phyloP scores from a whole-genome alignment of 2,888 invertebrate genomes.

The Smittia aterrima region DNA sequence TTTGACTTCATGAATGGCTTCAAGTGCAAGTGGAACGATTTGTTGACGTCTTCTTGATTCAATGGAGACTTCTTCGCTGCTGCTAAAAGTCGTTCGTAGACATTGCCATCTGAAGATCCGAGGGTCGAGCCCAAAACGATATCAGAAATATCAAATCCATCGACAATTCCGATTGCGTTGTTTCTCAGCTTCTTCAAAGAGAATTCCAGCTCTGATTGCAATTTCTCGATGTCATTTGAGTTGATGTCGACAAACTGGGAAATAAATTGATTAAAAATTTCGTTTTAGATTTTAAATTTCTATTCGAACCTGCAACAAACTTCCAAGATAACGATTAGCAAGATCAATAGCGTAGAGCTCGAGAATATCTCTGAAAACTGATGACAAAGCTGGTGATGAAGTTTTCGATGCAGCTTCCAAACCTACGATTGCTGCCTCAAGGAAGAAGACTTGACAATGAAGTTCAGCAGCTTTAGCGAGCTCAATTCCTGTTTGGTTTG shows the following conservation, averaged over 20 bases:
- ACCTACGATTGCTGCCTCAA: slow-evolving; percentile 66
- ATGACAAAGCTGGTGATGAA: slow-evolving; percentile 61
- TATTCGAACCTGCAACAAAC: slow-evolving; percentile 70
- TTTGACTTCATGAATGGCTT: slow-evolving; percentile 67
- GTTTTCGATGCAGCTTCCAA: slow-evolving; percentile 55
- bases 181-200: slow-evolving; percentile 56
- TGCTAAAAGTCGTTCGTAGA: slow-evolving; percentile 51
- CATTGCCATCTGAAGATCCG: slow-evolving; percentile 54
- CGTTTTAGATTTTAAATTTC: background rate
- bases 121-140: slow-evolving; percentile 51
- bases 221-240: slow-evolving; percentile 55
- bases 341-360: slow-evolving; percentile 77
- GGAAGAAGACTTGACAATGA: slow-evolving; percentile 79
- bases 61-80: slow-evolving; percentile 52
- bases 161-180: slow-evolving; percentile 60
- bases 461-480: slow-evolving; percentile 81
- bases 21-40: slow-evolving; percentile 60
- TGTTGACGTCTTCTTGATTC: slow-evolving; percentile 51
- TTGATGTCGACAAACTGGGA: slow-evolving; percentile 62
- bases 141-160: slow-evolving; percentile 58
- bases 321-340: slow-evolving; percentile 71
- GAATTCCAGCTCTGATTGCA: slow-evolving; percentile 50
- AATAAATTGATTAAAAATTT: slow-evolving; percentile 49
- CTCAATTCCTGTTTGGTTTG: slow-evolving; percentile 82
- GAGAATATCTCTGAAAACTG: slow-evolving; percentile 67